phyloP scores from a whole-genome alignment of 2,797 vertebrate species.

The Eospalax fontanierii region DNA sequence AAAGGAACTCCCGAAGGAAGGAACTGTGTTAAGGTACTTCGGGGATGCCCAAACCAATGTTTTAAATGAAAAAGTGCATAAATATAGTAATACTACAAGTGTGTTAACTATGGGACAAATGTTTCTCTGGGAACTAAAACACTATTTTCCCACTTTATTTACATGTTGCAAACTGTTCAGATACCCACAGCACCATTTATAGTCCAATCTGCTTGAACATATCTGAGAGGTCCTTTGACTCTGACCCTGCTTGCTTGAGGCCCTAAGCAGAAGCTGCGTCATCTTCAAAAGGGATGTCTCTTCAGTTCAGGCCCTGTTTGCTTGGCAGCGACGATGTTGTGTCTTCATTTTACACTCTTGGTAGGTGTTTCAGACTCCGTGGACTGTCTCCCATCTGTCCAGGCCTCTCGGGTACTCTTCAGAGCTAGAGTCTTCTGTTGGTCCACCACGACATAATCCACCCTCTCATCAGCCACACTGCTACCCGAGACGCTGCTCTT shows the following conservation, averaged over 20 bases:
- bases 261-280: slow-evolving; percentile 31
- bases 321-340: not conserved
- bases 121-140: slow-evolving; percentile 85
- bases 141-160: slow-evolving; percentile 89
- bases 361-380: slow-evolving; percentile 95
- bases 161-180: slow-evolving; percentile 86
- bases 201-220: slow-evolving; percentile 75
- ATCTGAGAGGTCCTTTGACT: slow-evolving; percentile 79
- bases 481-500: slow-evolving; percentile 96
- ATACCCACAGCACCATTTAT: slow-evolving; percentile 86
- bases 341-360: slow-evolving; percentile 95
- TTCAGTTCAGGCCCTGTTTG: slow-evolving; percentile 5
- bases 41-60: slow-evolving; percentile 88
- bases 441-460: slow-evolving; percentile 99
- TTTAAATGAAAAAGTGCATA: slow-evolving; percentile 92
- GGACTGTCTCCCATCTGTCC: slow-evolving; percentile 98
- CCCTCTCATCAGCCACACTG: slow-evolving; percentile 96
- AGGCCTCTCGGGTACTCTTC: slow-evolving; percentile 97
- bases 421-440: slow-evolving; percentile 98
- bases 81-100: slow-evolving; percentile 90
- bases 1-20: slow-evolving; percentile 80
- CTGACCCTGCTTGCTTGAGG: slow-evolving; percentile 45
- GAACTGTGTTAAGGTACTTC: slow-evolving; percentile 85
- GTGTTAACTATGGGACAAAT: slow-evolving; percentile 89
- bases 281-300: slow-evolving; percentile 35